Evolutionary conservation across 1,140 invertebrate species (phyloP).

Genomic region (Caerostris extrusa): DNA sequence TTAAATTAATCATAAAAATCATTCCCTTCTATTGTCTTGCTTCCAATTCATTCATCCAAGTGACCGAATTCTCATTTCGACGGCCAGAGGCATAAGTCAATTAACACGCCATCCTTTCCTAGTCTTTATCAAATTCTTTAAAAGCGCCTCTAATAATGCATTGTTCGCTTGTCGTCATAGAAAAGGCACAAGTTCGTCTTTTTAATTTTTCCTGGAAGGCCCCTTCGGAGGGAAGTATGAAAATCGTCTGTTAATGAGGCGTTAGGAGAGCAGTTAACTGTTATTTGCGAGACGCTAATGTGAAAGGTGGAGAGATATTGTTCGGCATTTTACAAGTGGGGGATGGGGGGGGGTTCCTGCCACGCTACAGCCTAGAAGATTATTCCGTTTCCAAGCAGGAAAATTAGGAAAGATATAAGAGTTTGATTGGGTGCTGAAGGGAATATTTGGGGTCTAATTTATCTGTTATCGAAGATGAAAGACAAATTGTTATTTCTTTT

Average conservation of each 20-base stretch:
- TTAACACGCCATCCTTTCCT: slow-evolving; percentile 59
- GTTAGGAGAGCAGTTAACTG: slow-evolving; percentile 70
- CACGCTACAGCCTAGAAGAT: too few species aligned
- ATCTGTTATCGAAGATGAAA: background rate
- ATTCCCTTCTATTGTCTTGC: too few species aligned
- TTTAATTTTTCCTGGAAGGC: slow-evolving; percentile 38
- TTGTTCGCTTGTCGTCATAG: slow-evolving; percentile 16
- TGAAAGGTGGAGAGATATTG: slow-evolving; percentile 57
- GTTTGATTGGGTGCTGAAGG: slow-evolving; percentile 10
- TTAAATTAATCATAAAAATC: slow-evolving; percentile 65
- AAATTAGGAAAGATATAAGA: background rate
- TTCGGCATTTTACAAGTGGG: slow-evolving; percentile 24
- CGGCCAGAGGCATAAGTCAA: slow-evolving; percentile 64
- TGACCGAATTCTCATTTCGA: background rate
- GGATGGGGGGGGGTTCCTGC: background rate
- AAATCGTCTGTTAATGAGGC: slow-evolving; percentile 62
- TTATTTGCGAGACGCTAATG: slow-evolving; percentile 64
- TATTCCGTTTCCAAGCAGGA: background rate
- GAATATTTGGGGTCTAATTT: slow-evolving; percentile 20
- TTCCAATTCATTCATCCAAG: background rate
- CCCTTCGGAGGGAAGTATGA: background rate
- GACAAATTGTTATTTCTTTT: background rate
- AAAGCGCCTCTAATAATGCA: slow-evolving; percentile 59
- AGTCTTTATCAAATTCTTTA: slow-evolving; percentile 71
- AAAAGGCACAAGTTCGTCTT: slow-evolving; percentile 8